These are phyloP conservation scores for Hirundo rustica DNA, from an alignment of 2,797 vertebrate species.

Conservation along the genomic window DNA sequence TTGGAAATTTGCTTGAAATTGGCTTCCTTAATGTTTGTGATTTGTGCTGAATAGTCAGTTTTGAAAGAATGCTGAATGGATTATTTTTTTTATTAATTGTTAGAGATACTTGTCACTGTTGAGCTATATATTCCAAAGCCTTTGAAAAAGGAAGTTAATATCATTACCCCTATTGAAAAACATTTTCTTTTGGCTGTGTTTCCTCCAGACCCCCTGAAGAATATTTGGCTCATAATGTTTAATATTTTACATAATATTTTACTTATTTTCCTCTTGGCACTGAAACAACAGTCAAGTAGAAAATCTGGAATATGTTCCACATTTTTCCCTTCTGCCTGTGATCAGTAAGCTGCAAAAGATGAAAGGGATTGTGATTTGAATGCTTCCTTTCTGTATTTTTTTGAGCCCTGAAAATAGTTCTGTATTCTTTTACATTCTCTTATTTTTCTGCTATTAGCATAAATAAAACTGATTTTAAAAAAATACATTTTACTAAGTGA, in stretches of 20 bases:
- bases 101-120: not conserved
- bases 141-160: slow-evolving; percentile 24
- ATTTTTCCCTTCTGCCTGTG: slow-evolving; percentile 54
- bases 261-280: slow-evolving; percentile 50
- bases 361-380: slow-evolving; percentile 28
- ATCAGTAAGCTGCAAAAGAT: slow-evolving; percentile 60
- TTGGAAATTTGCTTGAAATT: not conserved
- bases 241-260: slow-evolving; percentile 64
- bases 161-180: not conserved
- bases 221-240: slow-evolving; percentile 43
- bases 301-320: slow-evolving; percentile 62
- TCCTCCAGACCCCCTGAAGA: not conserved
- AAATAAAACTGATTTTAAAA: not conserved
- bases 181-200: slow-evolving; percentile 28
- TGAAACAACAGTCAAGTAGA: slow-evolving; percentile 43
- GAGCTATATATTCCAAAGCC: not conserved
- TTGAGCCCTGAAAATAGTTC: slow-evolving; percentile 1
- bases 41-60: not conserved
- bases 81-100: not conserved
- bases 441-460: not conserved
- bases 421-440: not conserved
- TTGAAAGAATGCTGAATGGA: not conserved
- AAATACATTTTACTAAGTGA: not conserved
- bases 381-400: slow-evolving; percentile 39
- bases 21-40: not conserved